Percentiles rank a stretch among this genome's conserved stretches.
Evolutionary conservation across 2,888 invertebrate genomes (phyloP).

Genomic region (Antheraea assamensis): DNA sequence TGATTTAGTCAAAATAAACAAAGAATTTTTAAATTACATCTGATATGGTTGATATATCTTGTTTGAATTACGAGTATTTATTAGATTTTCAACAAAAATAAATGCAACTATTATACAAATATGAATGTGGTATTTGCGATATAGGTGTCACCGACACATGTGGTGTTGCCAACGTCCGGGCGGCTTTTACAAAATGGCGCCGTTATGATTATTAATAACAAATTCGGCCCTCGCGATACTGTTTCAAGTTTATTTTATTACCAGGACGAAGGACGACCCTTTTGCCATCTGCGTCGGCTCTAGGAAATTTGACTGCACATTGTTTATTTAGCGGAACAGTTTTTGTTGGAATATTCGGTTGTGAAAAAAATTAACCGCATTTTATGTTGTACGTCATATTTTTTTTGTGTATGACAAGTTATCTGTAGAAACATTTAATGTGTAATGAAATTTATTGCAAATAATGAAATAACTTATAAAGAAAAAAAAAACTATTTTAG

Average conservation of each 20-base stretch:
- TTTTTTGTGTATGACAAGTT: constrained; percentile 16
- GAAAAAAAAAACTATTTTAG: too few species aligned
- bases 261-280: constrained; percentile 60
- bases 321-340: constrained; percentile 76
- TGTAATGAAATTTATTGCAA: neutral
- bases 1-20: neutral
- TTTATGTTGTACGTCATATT: constrained; percentile 21
- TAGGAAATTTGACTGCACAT: constrained; percentile 59
- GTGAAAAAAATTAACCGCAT: constrained; percentile 19
- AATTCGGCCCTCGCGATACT: constrained; percentile 64
- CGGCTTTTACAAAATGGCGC: constrained; percentile 71
- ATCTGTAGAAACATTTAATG: neutral
- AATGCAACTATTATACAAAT: constrained; percentile 1
- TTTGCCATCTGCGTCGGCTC: constrained; percentile 70
- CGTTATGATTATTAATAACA: constrained; percentile 79
- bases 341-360: constrained; percentile 36
- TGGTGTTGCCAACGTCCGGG: constrained; percentile 39
- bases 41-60: neutral
- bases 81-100: neutral
- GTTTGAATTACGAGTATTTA: neutral
- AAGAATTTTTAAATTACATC: neutral
- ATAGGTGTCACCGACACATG: constrained; percentile 39
- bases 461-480: neutral
- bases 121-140: constrained; percentile 34
- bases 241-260: constrained; percentile 70